Conservation (phyloP, 2,797 vertebrate species). For the Urosaurus nigricauda region DNA sequence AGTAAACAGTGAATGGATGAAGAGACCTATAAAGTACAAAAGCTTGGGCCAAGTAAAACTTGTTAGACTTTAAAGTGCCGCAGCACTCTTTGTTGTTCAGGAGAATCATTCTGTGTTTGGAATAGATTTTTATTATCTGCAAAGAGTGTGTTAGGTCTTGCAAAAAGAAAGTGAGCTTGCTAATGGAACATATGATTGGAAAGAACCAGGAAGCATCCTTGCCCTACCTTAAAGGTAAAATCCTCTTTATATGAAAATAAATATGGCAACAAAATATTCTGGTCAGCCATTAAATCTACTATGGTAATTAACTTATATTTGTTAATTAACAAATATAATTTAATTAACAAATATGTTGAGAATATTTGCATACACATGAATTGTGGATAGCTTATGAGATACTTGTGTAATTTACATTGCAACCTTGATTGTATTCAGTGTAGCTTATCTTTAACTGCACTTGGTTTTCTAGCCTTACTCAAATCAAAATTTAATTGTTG, state of each 20-base stretch:
- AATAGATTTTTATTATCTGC: background rate
- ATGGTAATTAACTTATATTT: background rate
- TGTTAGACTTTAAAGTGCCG: background rate
- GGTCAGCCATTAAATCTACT: background rate
- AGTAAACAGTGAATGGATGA: background rate
- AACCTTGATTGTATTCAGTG: no score
- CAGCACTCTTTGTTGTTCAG: background rate
- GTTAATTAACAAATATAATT: no score
- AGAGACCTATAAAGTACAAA: background rate
- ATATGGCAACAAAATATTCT: background rate
- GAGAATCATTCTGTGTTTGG: background rate
- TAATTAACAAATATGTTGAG: background rate
- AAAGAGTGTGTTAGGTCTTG: background rate
- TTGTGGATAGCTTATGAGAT: background rate
- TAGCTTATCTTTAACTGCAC: background rate
- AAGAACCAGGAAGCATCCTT: background rate
- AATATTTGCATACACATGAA: background rate
- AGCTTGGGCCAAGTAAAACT: background rate
- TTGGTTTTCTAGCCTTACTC: background rate
- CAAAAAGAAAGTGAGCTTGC: background rate
- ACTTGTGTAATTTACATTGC: background rate
- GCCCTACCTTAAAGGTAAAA: background rate
- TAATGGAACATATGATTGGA: background rate
- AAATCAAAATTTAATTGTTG: background rate
- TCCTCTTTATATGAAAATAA: background rate